A percentile compares a stretch with the other conserved stretches of the same genome.
Evolutionary conservation across 1,140 invertebrate species (phyloP).

Genomic region (Theocolax elegans): DNA sequence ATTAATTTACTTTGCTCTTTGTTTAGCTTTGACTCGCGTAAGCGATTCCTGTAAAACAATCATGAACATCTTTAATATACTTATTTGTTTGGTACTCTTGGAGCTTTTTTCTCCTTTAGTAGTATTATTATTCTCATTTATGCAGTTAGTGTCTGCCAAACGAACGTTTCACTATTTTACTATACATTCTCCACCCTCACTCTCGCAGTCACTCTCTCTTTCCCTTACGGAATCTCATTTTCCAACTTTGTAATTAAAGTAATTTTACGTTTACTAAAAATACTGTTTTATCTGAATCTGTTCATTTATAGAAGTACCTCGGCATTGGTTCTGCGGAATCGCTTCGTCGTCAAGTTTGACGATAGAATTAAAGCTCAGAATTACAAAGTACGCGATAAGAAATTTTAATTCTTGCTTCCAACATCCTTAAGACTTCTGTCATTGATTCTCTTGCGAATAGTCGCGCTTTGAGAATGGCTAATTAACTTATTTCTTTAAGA

Average conservation of each 20-base stretch:
- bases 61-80: slow-evolving; percentile 24
- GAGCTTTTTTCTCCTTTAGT: neutral
- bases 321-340: neutral
- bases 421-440: slow-evolving; percentile 47
- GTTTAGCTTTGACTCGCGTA: slow-evolving; percentile 31
- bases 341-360: slow-evolving; percentile 45
- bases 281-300: neutral
- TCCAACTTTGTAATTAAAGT: neutral
- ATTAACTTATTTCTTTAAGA: slow-evolving; percentile 13
- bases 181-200: no score
- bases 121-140: neutral
- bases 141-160: neutral
- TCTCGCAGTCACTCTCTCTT: no score
- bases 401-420: slow-evolving; percentile 61
- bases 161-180: neutral
- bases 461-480: neutral
- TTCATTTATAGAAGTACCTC: neutral
- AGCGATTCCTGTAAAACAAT: slow-evolving; percentile 28
- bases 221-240: neutral
- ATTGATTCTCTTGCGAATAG: slow-evolving; percentile 15
- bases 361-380: slow-evolving; percentile 55
- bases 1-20: slow-evolving; percentile 47
- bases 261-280: neutral
- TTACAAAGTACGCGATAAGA: slow-evolving; percentile 58
- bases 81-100: neutral